These are phyloP conservation scores for Neoascia interrupta DNA, from an alignment of 2,888 invertebrate species.

Conservation along the genomic window DNA sequence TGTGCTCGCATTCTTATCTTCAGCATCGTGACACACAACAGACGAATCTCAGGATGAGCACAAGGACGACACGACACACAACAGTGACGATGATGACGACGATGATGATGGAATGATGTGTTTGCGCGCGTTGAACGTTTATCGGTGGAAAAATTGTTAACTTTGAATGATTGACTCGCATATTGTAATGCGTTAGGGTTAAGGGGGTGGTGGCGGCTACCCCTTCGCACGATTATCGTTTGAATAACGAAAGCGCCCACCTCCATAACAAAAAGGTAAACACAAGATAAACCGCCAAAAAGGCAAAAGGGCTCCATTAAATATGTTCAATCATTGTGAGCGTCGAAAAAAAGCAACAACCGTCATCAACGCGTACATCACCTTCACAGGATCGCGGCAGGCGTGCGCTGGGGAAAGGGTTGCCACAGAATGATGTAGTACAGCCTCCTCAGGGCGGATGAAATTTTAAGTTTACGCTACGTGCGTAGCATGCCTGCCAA, in stretches of 20 bases:
- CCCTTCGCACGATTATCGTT: slow-evolving; percentile 26
- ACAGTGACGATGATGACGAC: slow-evolving; percentile 33
- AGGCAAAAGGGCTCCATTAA: slow-evolving; percentile 56
- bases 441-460: too few species aligned
- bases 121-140: slow-evolving; percentile 55
- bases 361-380: slow-evolving; percentile 60
- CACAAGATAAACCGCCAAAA: slow-evolving; percentile 54
- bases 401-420: neutral
- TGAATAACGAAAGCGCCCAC: too few species aligned
- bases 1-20: slow-evolving; percentile 32
- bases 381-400: neutral
- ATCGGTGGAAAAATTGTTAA: slow-evolving; percentile 59
- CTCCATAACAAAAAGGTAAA: slow-evolving; percentile 25
- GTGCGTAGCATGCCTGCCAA: slow-evolving; percentile 57
- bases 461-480: slow-evolving; percentile 40
- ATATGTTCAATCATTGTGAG: slow-evolving; percentile 65
- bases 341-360: slow-evolving; percentile 59
- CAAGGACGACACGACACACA: slow-evolving; percentile 1
- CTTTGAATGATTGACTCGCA: slow-evolving; percentile 64
- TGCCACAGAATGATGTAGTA: neutral
- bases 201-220: neutral
- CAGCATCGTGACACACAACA: slow-evolving; percentile 6
- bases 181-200: slow-evolving; percentile 34
- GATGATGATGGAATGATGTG: slow-evolving; percentile 59
- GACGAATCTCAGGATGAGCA: slow-evolving; percentile 13